Evolutionary conservation across 1,140 invertebrate genomes (phyloP).

Genomic region (Calephelis virginiensis): DNA sequence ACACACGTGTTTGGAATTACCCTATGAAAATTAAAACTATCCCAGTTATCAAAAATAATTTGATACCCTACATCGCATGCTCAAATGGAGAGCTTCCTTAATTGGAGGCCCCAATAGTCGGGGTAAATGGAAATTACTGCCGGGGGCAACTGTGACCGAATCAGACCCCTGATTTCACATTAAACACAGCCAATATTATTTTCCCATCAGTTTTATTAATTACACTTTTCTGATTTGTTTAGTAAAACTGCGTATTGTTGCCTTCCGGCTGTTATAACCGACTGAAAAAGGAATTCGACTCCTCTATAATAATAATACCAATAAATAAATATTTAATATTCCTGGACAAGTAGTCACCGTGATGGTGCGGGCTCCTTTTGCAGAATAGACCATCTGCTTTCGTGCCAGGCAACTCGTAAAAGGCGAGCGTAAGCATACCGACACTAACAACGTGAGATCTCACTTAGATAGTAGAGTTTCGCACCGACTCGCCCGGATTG

Average conservation of each 20-base stretch:
- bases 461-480: too few relatives aligned
- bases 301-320: too few relatives aligned
- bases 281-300: too few relatives aligned
- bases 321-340: too few relatives aligned
- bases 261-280: too few relatives aligned
- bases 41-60: neutral
- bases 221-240: neutral
- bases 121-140: constrained; percentile 35
- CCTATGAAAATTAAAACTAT: neutral
- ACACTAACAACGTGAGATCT: too few relatives aligned
- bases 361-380: too few relatives aligned
- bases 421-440: too few relatives aligned
- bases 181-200: constrained; percentile 6
- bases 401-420: too few relatives aligned
- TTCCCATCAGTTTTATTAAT: neutral
- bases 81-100: constrained; percentile 37
- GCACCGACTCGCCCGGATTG: too few relatives aligned
- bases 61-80: constrained; percentile 27
- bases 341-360: too few relatives aligned
- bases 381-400: too few relatives aligned
- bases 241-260: neutral
- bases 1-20: neutral
- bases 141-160: constrained; percentile 31
- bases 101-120: constrained; percentile 36
- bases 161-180: constrained; percentile 28